Base-by-base conservation (phyloP, 2,888 invertebrate genomes). In the Polyommatus icarus region DNA sequence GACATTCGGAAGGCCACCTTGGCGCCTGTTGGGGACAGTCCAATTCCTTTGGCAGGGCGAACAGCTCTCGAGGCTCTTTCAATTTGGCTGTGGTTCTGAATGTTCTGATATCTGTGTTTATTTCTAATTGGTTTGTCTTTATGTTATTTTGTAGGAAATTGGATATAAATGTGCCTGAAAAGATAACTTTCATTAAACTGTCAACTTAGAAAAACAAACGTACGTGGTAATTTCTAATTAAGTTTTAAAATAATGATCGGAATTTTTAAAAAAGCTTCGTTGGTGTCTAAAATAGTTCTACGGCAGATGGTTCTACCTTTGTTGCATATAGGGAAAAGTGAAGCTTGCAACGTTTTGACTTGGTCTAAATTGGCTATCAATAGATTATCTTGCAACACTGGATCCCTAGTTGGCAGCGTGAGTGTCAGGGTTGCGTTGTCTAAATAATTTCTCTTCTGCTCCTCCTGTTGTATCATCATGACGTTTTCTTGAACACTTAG, bases 1-100 rank as follows among this genome's bases (percentile, higher is more conserved):
- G 97, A 91, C 98, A 98, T 94, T 98, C 98, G 72, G 97, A 96
- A 29, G 98, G 98, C 98, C 98, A 98, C 88, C 98, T 94, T 79
- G 97, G 96, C 84, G 97, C 96, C 93, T 97, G 97, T 84, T 96
- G 96, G 77, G 96, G 95, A 85, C 96, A 96, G 84, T 96, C 96
- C 85, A 96, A 91, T 87, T 96, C 96, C 86, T 95, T 96, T 79
- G 96, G 96, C 82, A 96, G 91, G 77, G 96, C 96, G 89, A 96
- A 97, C 79, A 96, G 92, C 86, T 97, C 97, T 82, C 96, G 93
- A 20, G 96, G 96, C 85, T 96, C 96, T 86, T 94, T 95, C 78
- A 96, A 87, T 84, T 96, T 95, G 59, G 96, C 96, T 84, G 95
- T 94, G 15, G 96, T 95, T 80, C 95, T 92, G 85, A 96, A 94